Evolutionary conservation across 2,113 vertebrate species (phyloP).

Genomic region (Pongo abelii): DNA sequence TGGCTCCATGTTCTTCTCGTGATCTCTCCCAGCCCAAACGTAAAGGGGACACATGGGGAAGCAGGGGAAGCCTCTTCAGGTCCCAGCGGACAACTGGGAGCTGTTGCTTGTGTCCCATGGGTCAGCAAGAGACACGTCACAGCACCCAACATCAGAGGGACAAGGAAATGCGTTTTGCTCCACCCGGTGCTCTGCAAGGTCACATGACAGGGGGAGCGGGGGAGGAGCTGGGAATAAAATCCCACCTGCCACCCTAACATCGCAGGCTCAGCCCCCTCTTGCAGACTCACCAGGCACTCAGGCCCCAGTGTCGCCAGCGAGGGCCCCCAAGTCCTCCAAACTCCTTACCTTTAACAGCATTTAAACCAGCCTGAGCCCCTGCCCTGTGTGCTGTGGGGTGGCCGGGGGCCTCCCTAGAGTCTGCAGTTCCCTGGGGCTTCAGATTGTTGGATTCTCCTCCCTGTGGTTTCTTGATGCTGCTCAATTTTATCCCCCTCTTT

Average conservation of each 20-base stretch:
- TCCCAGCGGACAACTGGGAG: not conserved
- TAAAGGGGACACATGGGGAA: not conserved
- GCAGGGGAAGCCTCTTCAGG: not conserved
- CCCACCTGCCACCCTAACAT: not conserved
- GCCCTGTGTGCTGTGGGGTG: no score
- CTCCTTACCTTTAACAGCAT: not conserved
- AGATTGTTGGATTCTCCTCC: not conserved
- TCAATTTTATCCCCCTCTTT: not conserved
- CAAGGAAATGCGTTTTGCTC: not conserved
- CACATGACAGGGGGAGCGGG: accelerated
- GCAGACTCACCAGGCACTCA: not conserved
- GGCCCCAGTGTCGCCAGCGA: not conserved
- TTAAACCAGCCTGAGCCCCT: not conserved
- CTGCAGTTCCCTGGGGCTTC: not conserved
- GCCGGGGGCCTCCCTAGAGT: not conserved
- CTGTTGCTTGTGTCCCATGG: not conserved
- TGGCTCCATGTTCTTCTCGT: not conserved
- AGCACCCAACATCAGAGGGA: not conserved
- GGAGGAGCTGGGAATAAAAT: not conserved
- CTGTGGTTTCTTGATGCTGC: not conserved
- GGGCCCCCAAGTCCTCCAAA: not conserved
- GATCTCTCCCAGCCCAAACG: not conserved
- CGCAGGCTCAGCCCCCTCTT: not conserved
- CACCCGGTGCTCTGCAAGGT: not conserved
- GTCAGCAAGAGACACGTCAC: not conserved